Evolutionary conservation across 1,140 invertebrate species (phyloP).

Genomic region (Yoshiicerus persimilis): DNA sequence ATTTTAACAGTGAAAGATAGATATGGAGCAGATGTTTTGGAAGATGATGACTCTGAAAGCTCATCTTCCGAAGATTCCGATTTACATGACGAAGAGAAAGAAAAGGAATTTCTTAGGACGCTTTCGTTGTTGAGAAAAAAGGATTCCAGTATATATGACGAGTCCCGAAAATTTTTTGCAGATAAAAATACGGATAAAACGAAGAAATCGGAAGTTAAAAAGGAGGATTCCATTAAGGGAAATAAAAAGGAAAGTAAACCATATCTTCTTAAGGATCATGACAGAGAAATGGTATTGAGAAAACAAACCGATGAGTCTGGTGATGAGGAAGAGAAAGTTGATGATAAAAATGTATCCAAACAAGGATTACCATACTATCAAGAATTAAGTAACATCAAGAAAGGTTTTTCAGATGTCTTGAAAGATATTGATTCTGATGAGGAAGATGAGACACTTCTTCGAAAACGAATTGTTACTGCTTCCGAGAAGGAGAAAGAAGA

Average conservation of each 20-base stretch:
- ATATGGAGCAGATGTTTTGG: constrained; percentile 61
- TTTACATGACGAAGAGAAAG: constrained; percentile 68
- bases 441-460: constrained; percentile 60
- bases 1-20: constrained; percentile 67
- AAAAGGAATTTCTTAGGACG: constrained; percentile 84
- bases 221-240: constrained; percentile 39
- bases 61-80: constrained; percentile 58
- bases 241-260: constrained; percentile 60
- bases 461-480: constrained; percentile 64
- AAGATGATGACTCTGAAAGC: constrained; percentile 54
- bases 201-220: background rate
- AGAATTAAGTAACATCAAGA: constrained; percentile 69
- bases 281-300: constrained; percentile 73
- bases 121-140: constrained; percentile 80
- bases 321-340: constrained; percentile 60
- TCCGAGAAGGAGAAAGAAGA: constrained; percentile 67
- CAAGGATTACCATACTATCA: constrained; percentile 62
- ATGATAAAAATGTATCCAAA: background rate
- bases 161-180: constrained; percentile 72
- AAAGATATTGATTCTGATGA: constrained; percentile 55
- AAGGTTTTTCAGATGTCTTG: constrained; percentile 63
- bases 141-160: constrained; percentile 84
- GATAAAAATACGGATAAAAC: background rate
- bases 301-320: constrained; percentile 63
- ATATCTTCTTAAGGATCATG: constrained; percentile 76